Evolutionary conservation across 2,113 vertebrate species (phyloP).

Genomic region (crab-eating macaque (Macaca fascicularis)): T2T-MFA8v1.1 NC_088388.1:109875501-109876000

Average conservation of each 20-base stretch:
- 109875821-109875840: neutral
- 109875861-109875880: too few relatives aligned
- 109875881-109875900: neutral
- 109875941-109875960: conserved; percentile 10
- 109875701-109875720: neutral
- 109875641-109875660: too few relatives aligned
- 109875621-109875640: neutral
- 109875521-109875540: neutral
- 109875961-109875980: neutral
- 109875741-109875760: neutral
- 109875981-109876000: neutral
- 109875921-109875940: neutral
- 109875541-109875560: neutral
- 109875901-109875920: too few relatives aligned
- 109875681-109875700: neutral
- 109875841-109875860: neutral
- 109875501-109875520: neutral
- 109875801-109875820: neutral
- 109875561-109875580: neutral
- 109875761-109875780: neutral
- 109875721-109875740: neutral
- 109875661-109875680: neutral
- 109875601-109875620: neutral
- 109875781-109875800: neutral
- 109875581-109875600: neutral